Conservation (phyloP, 2,113 vertebrate genomes). For the Percina caprodes region DNA sequence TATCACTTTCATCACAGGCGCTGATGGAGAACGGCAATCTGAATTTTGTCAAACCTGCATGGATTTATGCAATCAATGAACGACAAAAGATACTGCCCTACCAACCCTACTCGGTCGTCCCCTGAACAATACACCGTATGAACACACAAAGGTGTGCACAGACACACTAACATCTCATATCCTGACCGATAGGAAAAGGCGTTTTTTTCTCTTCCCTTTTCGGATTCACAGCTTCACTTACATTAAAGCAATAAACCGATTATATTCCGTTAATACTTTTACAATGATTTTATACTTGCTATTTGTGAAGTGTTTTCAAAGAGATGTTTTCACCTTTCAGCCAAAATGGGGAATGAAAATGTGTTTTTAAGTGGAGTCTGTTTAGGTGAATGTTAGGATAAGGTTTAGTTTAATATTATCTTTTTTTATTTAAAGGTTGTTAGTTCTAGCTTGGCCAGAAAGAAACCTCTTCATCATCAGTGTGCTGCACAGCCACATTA, state of each 20-base stretch:
- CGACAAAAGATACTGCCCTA: constrained; percentile 89
- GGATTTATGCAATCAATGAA: constrained; percentile 91
- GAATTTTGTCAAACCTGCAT: constrained; percentile 90
- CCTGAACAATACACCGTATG: constrained; percentile 46
- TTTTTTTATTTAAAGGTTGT: constrained; percentile 1
- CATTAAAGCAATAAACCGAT: constrained; percentile 55
- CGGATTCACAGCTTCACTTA: constrained; percentile 16
- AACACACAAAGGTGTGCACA: not conserved
- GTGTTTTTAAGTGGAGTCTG: not conserved
- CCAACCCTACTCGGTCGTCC: constrained; percentile 90
- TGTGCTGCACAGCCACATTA: constrained; percentile 6
- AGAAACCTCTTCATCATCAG: not conserved
- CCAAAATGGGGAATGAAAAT: not conserved
- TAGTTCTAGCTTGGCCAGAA: constrained; percentile 9
- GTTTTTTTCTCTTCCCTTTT: not conserved
- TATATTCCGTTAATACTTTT: constrained; percentile 26
- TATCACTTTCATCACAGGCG: constrained; percentile 78
- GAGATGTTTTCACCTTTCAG: constrained; percentile 9
- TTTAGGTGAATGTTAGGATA: constrained; percentile 24
- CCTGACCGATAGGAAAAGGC: constrained; percentile 13
- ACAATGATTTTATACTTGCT: constrained; percentile 13
- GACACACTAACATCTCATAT: not conserved
- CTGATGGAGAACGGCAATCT: constrained; percentile 89
- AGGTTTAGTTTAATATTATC: constrained; percentile 26
- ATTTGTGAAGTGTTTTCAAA: constrained; percentile 19